Evolutionary conservation across 2,797 vertebrate genomes (phyloP), one percentile per base, ranked within the genome.

Genomic region (Xiphophorus birchmanni): DNA sequence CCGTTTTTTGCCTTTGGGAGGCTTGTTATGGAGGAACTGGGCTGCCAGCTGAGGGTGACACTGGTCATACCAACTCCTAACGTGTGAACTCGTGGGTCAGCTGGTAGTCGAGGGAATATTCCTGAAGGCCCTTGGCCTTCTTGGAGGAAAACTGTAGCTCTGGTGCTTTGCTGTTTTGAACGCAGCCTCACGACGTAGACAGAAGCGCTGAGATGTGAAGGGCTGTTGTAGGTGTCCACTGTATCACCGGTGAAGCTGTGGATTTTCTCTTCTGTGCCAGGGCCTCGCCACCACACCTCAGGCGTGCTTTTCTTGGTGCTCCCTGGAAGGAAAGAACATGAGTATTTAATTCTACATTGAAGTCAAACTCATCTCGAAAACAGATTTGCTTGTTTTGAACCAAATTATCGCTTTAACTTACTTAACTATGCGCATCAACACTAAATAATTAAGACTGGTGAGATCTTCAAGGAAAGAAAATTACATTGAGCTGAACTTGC

Each of bases 11-110:
- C 79, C 0, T 90, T 88, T 3, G 89, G 80, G 69, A 88, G 90
- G 80, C 90, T 88, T 74, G 88, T 75, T 10, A 94, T 76, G 4
- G 97, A 97, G n/a, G 94, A 88, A 45, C 97, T 98, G 72, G 96
- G 95, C 52, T 92, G 94, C 97, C 97, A 98, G 84, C 96, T 95
- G 80, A 98, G 95, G 54, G 96, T 97, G 82, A 97, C 97, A 0
- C 97, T 97, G n/a, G 96, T 97, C 87, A 96, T 97, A 32, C 97
- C 96, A 0, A 97, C 83, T 5, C 96, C 95, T 0, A 96, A 73
- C 0, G 96, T 94, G 67, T 97, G 96, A 56, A 98, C 94, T n/a
- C 86, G 95, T 4, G 95, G 94, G 86, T 98, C 97, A 5, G 72
- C 69, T 0, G 97, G 97, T 2, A 98, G 93, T 67, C 95, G 91